Conservation (phyloP, 2,113 vertebrate genomes). For the Chaetodon trifascialis region DNA sequence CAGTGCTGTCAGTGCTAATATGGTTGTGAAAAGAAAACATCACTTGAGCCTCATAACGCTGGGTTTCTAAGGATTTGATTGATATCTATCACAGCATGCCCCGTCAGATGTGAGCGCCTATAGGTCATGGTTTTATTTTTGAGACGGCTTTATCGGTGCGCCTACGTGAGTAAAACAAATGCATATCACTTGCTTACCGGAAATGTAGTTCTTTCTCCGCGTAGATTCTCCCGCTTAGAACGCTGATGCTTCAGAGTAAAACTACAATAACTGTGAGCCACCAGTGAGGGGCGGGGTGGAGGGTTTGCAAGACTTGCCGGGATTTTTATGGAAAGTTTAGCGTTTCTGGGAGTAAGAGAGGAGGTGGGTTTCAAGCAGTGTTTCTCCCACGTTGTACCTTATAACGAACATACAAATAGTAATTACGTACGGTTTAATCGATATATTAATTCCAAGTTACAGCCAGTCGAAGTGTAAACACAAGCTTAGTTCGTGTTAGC, state of each 20-base stretch:
- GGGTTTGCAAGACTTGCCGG: conserved; percentile 68
- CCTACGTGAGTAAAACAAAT: not conserved
- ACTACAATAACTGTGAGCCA: conserved; percentile 63
- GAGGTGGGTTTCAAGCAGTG: conserved; percentile 21
- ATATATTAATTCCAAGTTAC: not conserved
- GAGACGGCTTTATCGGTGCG: rapidly evolving
- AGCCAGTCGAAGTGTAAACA: not conserved
- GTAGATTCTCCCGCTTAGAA: rapidly evolving
- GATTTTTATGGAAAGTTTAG: conserved; percentile 39
- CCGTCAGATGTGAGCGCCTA: not conserved
- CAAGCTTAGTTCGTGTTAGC: not conserved
- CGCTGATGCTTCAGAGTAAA: rapidly evolving
- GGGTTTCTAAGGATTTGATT: conserved; percentile 5
- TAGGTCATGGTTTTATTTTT: rapidly evolving
- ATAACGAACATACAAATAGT: not conserved
- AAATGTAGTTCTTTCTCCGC: conserved; percentile 67
- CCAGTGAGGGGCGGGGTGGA: not conserved
- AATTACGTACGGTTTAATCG: not conserved
- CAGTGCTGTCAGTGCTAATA: not conserved
- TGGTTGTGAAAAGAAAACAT: conserved; percentile 41
- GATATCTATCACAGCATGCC: rapidly evolving
- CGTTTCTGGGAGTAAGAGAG: not conserved
- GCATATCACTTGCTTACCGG: conserved; percentile 1
- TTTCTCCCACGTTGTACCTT: not conserved
- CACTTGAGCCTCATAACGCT: conserved; percentile 2